Evolutionary conservation across 2,113 vertebrate species (phyloP).

Genomic region (Plotosus lineatus): DNA sequence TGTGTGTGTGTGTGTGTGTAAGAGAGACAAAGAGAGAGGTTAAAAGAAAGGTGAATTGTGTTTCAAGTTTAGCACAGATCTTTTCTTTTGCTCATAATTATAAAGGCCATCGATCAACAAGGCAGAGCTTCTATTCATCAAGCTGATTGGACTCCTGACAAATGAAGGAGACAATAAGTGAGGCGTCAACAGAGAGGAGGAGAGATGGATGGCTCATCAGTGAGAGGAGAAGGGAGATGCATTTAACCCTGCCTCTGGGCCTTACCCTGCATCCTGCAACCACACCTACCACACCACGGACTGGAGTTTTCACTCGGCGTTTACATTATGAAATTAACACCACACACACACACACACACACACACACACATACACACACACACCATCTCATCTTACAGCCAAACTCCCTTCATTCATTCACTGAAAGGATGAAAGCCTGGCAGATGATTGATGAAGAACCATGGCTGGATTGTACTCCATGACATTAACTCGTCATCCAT

Average conservation of each 20-base stretch:
- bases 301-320: conserved; percentile 55
- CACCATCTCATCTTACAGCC: conserved; percentile 28
- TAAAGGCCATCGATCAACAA: conserved; percentile 83
- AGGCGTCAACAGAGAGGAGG: conserved; percentile 78
- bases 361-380: conserved; percentile 54
- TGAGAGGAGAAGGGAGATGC: conserved; percentile 79
- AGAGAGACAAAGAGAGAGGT: conserved; percentile 26
- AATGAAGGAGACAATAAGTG: conserved; percentile 91
- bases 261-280: conserved; percentile 70
- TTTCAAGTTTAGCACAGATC: conserved; percentile 70
- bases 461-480: neutral
- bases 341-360: conserved; percentile 67
- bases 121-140: conserved; percentile 83
- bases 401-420: conserved; percentile 30
- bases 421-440: conserved; percentile 24
- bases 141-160: conserved; percentile 89
- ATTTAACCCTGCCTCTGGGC: conserved; percentile 84
- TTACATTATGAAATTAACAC: conserved; percentile 79
- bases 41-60: conserved; percentile 58
- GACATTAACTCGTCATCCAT: conserved; percentile 37
- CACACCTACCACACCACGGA: conserved; percentile 65
- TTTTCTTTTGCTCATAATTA: conserved; percentile 84
- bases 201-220: conserved; percentile 88
- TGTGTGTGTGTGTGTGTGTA: neutral
- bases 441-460: conserved; percentile 31